A percentile compares a stretch with the other conserved stretches of the same genome.
Conservation (phyloP, 2,113 vertebrate species). For the Bos javanicus region DNA sequence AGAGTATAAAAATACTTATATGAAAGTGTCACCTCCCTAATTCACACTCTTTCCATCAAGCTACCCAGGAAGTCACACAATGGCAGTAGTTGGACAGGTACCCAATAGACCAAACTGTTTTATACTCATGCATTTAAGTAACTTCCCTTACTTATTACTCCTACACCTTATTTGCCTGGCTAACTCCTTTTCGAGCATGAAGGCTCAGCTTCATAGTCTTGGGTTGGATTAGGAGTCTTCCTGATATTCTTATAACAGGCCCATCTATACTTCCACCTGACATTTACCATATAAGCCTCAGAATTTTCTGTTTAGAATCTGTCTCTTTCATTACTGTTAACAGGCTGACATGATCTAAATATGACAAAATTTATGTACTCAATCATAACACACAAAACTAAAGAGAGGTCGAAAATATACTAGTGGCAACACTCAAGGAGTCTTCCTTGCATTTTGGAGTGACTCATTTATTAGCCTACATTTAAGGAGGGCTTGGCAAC, state of each 20-base stretch:
- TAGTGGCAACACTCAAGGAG: neutral
- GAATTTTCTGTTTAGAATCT: neutral
- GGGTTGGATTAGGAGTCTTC: neutral
- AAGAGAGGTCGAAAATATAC: neutral
- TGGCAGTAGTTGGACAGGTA: neutral
- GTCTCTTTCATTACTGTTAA: neutral
- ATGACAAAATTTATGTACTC: slow-evolving; percentile 4
- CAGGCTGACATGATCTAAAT: neutral
- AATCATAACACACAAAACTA: slow-evolving; percentile 7
- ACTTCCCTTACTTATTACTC: neutral
- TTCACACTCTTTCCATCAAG: neutral
- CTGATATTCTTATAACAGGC: neutral
- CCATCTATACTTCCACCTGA: neutral
- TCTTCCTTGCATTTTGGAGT: neutral
- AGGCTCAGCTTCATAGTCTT: neutral
- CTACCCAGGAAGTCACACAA: neutral
- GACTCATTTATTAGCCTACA: neutral
- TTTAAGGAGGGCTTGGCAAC: neutral
- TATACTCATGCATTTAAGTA: neutral
- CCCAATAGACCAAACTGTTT: neutral
- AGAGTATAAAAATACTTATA: neutral
- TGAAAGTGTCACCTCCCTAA: neutral
- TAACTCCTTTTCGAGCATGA: neutral
- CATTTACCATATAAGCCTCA: neutral
- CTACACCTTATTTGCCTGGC: neutral